phyloP scores from a whole-genome alignment of 2,113 vertebrate genomes.

The Leptocoma aspasia region DNA sequence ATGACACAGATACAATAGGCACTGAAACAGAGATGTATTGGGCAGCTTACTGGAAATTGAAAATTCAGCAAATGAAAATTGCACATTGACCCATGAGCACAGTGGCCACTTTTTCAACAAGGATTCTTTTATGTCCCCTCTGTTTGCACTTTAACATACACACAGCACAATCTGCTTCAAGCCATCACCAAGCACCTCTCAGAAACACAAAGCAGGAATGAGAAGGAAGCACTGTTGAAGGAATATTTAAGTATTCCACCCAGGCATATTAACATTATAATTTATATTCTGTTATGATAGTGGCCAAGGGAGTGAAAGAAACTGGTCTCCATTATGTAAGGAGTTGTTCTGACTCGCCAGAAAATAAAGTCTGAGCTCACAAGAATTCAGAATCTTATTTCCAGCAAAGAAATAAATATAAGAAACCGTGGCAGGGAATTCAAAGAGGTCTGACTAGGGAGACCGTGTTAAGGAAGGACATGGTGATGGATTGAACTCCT shows the following conservation, averaged over 20 bases:
- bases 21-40: slow-evolving; percentile 35
- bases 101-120: background rate
- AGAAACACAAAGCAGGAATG: background rate
- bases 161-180: background rate
- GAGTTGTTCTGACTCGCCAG: background rate
- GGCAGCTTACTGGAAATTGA: slow-evolving; percentile 32
- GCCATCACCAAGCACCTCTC: background rate
- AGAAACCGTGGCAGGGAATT: background rate
- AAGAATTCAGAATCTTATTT: slow-evolving; percentile 3
- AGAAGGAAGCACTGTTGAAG: background rate
- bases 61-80: slow-evolving; percentile 17
- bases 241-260: background rate
- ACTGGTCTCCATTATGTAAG: background rate
- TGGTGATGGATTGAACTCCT: background rate
- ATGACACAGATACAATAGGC: slow-evolving; percentile 38
- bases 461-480: background rate
- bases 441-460: background rate
- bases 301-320: background rate
- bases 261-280: background rate
- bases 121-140: background rate
- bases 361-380: background rate
- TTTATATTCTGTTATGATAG: background rate
- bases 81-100: background rate
- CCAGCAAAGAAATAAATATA: background rate
- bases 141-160: background rate